Percentiles rank a stretch among this genome's conserved stretches.
phyloP scores from a whole-genome alignment of 2,797 vertebrate genomes.

The Falco concolor region DNA sequence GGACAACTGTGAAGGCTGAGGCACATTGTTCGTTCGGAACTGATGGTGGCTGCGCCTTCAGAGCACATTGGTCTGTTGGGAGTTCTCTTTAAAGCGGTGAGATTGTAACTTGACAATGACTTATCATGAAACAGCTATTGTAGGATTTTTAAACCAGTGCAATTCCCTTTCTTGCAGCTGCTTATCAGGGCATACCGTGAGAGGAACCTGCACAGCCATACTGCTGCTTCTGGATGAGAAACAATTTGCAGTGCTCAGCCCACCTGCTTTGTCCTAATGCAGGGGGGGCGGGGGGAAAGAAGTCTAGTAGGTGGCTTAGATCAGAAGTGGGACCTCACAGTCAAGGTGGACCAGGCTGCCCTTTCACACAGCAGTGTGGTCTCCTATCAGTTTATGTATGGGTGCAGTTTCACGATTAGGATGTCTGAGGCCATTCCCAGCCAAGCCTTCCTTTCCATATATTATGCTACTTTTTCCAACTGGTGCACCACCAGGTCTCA shows the following conservation, averaged over 20 bases:
- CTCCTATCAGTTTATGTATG: background rate
- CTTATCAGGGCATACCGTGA: background rate
- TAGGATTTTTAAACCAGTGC: background rate
- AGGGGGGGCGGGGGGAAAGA: no score
- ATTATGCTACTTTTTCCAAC: background rate
- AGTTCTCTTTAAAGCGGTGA: background rate
- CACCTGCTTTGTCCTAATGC: background rate
- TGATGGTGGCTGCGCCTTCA: background rate
- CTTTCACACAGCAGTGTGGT: background rate
- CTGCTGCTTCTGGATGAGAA: background rate
- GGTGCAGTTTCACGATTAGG: background rate
- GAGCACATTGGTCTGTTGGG: background rate
- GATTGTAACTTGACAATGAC: background rate
- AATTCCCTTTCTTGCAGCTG: background rate
- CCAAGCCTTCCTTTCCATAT: background rate
- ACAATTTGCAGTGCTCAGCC: background rate
- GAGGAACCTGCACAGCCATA: background rate
- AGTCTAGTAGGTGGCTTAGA: background rate
- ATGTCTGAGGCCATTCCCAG: background rate
- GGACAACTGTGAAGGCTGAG: background rate
- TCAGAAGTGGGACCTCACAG: background rate
- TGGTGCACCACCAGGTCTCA: accelerated
- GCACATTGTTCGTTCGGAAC: accelerated
- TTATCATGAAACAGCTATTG: background rate
- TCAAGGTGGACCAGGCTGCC: background rate